phyloP scores from a whole-genome alignment of 2,113 vertebrate species.

The Rousettus leschenaultii region DNA sequence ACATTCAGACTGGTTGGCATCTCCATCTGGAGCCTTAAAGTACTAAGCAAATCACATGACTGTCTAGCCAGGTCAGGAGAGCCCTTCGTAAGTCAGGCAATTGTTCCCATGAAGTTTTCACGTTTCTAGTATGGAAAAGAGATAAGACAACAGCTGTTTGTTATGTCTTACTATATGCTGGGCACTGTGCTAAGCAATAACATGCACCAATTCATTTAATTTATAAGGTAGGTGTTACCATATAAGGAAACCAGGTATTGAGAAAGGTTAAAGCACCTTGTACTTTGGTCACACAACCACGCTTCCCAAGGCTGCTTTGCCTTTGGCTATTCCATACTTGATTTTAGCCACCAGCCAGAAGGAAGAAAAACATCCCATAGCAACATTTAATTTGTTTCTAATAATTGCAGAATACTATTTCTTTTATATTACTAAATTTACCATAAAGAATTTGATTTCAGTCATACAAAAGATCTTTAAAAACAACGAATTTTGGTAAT shows the following conservation, averaged over 20 bases:
- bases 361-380: neutral
- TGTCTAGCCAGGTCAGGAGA: neutral
- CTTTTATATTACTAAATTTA: neutral
- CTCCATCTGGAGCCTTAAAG: neutral
- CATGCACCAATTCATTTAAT: neutral
- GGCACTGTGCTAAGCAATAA: neutral
- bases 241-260: neutral
- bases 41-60: neutral
- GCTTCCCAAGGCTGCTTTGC: neutral
- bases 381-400: neutral
- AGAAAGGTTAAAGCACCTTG: neutral
- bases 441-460: neutral
- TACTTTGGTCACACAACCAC: neutral
- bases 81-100: neutral
- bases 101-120: neutral
- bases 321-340: neutral
- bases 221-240: neutral
- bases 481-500: neutral
- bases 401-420: neutral
- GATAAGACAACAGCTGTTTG: neutral
- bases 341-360: neutral
- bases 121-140: neutral
- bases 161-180: neutral
- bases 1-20: neutral
- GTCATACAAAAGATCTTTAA: neutral